phyloP scores from a whole-genome alignment of 1,140 invertebrate species.

The Periplaneta americana region DNA sequence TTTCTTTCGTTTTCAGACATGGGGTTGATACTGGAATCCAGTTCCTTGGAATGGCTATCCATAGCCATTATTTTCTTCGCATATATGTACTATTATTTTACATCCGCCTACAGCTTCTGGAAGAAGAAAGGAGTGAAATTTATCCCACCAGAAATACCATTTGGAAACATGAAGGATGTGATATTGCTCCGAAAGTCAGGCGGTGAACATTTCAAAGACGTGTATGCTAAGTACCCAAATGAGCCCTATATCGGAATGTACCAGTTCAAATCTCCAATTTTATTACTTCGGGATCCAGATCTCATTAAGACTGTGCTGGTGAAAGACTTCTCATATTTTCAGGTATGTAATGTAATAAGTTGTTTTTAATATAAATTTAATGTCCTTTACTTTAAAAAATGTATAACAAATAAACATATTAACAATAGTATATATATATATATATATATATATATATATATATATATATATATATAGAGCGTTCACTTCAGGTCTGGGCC shows the following conservation, averaged over 20 bases:
- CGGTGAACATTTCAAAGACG: not conserved
- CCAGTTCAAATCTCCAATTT: not conserved
- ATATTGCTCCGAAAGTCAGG: not conserved
- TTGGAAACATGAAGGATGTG: slow-evolving; percentile 31
- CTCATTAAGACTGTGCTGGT: slow-evolving; percentile 41
- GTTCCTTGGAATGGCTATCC: not conserved
- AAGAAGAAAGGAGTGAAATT: slow-evolving; percentile 33
- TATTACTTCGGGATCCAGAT: slow-evolving; percentile 35
- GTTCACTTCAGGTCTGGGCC: no score
- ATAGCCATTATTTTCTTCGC: not conserved
- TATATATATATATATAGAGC: no score
- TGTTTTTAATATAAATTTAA: no score
- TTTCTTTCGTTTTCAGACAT: not conserved
- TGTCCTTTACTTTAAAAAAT: no score
- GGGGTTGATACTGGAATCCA: not conserved
- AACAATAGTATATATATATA: no score
- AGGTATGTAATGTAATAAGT: slow-evolving; percentile 15
- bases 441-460: no score
- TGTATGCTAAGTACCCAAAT: not conserved
- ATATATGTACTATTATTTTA: slow-evolving; percentile 21
- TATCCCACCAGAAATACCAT: slow-evolving; percentile 28
- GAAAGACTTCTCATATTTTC: slow-evolving; percentile 42
- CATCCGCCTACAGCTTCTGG: slow-evolving; percentile 38
- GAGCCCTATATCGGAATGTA: not conserved
- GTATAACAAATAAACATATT: no score